Conservation (phyloP, 2,888 invertebrate species). For the Phrixothrix hirtus region DNA sequence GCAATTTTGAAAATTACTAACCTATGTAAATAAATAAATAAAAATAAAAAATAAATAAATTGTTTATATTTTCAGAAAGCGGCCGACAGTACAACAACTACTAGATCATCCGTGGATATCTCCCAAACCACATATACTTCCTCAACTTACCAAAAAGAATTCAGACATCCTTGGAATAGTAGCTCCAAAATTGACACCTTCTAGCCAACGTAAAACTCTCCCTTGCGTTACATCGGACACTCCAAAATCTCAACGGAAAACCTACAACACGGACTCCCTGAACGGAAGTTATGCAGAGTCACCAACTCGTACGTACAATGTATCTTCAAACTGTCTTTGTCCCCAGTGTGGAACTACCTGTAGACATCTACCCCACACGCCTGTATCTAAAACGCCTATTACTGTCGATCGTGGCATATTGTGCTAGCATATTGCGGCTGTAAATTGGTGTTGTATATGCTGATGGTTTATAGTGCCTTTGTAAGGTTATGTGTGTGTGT, state of each 20-base stretch:
- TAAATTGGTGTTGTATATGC: slow-evolving; percentile 19
- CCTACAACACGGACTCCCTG: slow-evolving; percentile 44
- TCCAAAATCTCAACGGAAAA: slow-evolving; percentile 37
- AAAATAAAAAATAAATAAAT: background rate
- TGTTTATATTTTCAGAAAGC: slow-evolving; percentile 67
- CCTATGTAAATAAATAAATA: too few species aligned
- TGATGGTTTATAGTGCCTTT: slow-evolving; percentile 16
- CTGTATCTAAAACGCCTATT: slow-evolving; percentile 55
- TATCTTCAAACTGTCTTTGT: slow-evolving; percentile 54
- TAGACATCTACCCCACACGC: slow-evolving; percentile 54
- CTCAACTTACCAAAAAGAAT: slow-evolving; percentile 38
- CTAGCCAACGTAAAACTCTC: slow-evolving; percentile 48
- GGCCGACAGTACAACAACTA: slow-evolving; percentile 86
- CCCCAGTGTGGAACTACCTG: slow-evolving; percentile 57
- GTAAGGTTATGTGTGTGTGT: slow-evolving; percentile 17
- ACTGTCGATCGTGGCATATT: slow-evolving; percentile 57
- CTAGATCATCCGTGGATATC: slow-evolving; percentile 87
- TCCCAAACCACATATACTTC: slow-evolving; percentile 46
- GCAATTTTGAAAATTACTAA: too few species aligned
- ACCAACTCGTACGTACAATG: slow-evolving; percentile 50
- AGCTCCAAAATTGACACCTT: slow-evolving; percentile 43
- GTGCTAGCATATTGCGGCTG: slow-evolving; percentile 57
- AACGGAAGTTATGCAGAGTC: slow-evolving; percentile 46
- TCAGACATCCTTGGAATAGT: slow-evolving; percentile 27
- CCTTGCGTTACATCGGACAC: slow-evolving; percentile 38